Evolutionary conservation across 2,113 vertebrate genomes (phyloP).

Genomic region (Nematolebias whitei): DNA sequence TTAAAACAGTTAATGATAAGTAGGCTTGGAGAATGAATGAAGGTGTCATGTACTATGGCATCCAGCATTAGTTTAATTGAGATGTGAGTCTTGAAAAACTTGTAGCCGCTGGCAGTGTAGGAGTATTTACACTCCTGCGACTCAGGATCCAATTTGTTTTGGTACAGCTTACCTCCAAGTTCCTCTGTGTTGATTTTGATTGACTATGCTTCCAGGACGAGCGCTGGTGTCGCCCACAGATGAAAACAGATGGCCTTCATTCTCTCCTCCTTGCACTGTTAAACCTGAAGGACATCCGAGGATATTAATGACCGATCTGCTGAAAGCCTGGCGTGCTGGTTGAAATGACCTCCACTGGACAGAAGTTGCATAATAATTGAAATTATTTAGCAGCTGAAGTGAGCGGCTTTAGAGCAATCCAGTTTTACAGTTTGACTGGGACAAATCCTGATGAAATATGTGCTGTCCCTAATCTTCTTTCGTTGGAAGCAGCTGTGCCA

Average conservation of each 20-base stretch:
- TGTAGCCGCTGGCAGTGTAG: constrained; percentile 3
- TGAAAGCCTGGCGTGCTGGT: constrained; percentile 20
- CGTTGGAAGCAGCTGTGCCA: constrained; percentile 74
- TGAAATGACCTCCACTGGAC: constrained; percentile 46
- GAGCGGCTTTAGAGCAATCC: constrained; percentile 62
- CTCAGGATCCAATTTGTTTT: constrained; percentile 10
- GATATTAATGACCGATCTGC: constrained; percentile 51
- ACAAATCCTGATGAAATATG: constrained; percentile 77
- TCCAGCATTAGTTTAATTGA: too few species aligned
- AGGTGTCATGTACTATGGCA: too few species aligned
- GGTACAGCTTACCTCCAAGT: constrained; percentile 14
- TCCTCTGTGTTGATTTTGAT: constrained; percentile 41
- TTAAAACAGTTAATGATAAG: too few species aligned
- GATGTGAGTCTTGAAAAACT: not conserved
- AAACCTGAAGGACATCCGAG: constrained; percentile 52
- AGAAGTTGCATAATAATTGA: constrained; percentile 63
- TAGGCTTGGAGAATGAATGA: too few species aligned
- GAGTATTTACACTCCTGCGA: constrained; percentile 3
- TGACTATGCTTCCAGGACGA: constrained; percentile 29
- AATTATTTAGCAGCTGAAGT: constrained; percentile 60
- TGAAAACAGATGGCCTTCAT: constrained; percentile 44
- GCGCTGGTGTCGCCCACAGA: constrained; percentile 36
- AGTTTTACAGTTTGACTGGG: constrained; percentile 53
- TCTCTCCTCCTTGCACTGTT: constrained; percentile 32
- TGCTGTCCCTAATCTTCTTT: constrained; percentile 67